These are phyloP conservation scores for Carterocephalus palaemon DNA, from an alignment of 2,888 invertebrate species.

Conservation along the genomic window DNA sequence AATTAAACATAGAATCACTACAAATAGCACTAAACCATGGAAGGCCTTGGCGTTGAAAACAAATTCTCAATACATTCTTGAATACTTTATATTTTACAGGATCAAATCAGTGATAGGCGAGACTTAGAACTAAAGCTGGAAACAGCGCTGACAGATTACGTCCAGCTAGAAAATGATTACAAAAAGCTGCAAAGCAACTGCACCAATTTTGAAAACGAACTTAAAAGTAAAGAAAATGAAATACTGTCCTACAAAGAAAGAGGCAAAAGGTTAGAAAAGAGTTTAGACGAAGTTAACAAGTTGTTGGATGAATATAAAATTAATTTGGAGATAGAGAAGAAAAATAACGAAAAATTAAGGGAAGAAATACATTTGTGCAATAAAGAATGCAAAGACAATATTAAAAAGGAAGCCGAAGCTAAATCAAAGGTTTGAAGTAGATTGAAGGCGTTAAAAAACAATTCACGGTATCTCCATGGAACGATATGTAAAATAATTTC, in stretches of 20 bases:
- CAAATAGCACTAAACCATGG: too few species aligned
- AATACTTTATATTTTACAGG: constrained; percentile 37
- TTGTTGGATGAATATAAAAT: constrained; percentile 54
- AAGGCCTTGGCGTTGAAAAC: too few species aligned
- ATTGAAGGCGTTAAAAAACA: too few species aligned
- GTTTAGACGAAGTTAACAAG: constrained; percentile 45
- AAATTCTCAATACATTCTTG: too few species aligned
- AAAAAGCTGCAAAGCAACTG: constrained; percentile 50
- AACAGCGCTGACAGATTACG: constrained; percentile 72
- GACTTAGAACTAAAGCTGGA: constrained; percentile 77
- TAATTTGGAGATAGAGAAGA: constrained; percentile 54
- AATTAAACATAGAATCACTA: too few species aligned
- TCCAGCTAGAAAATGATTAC: constrained; percentile 67
- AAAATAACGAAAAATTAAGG: constrained; percentile 55
- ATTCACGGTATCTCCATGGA: too few species aligned
- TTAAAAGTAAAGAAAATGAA: constrained; percentile 65
- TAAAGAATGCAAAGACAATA: constrained; percentile 52
- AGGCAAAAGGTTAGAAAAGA: constrained; percentile 49
- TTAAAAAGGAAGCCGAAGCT: constrained; percentile 64
- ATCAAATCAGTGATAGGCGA: constrained; percentile 71
- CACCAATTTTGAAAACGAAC: constrained; percentile 43
- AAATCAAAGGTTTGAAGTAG: constrained; percentile 57
- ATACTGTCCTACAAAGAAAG: constrained; percentile 63
- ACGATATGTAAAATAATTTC: too few species aligned
- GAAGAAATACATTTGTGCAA: constrained; percentile 48